phyloP scores from a whole-genome alignment of 2,888 invertebrate genomes.

The Spilarctia lutea region DNA sequence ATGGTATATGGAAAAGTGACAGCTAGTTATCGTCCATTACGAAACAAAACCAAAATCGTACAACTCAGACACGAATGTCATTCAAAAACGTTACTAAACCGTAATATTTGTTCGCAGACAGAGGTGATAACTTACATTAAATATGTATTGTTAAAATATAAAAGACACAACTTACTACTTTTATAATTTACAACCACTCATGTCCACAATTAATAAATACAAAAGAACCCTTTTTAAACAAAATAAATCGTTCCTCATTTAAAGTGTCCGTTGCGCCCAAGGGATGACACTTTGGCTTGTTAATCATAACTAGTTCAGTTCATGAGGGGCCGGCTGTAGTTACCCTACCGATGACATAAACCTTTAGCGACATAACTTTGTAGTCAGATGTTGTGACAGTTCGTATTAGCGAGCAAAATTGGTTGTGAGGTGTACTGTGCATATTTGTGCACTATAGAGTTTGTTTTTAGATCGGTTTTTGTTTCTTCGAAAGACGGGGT shows the following conservation, averaged over 20 bases:
- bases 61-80: not conserved
- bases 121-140: not conserved
- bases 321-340: conserved; percentile 27
- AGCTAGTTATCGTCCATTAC: not conserved
- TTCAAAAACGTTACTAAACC: not conserved
- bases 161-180: not conserved
- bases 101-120: not conserved
- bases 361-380: conserved; percentile 28
- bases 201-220: conserved; percentile 20
- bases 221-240: conserved; percentile 24
- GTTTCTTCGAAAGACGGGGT: too few relatives aligned
- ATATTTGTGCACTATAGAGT: not conserved
- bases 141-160: not conserved
- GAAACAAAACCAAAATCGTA: not conserved
- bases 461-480: too few relatives aligned
- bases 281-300: conserved; percentile 49
- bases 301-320: conserved; percentile 64
- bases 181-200: conserved; percentile 4
- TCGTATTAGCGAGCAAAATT: conserved; percentile 34
- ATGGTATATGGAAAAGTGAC: not conserved
- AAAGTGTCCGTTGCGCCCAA: conserved; percentile 35
- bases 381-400: conserved; percentile 47
- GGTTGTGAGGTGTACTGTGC: conserved; percentile 6
- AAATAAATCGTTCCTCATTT: conserved; percentile 49
- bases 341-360: conserved; percentile 39